Conservation (phyloP, 2,888 invertebrate genomes). For the Pristionchus exspectatus region DNA sequence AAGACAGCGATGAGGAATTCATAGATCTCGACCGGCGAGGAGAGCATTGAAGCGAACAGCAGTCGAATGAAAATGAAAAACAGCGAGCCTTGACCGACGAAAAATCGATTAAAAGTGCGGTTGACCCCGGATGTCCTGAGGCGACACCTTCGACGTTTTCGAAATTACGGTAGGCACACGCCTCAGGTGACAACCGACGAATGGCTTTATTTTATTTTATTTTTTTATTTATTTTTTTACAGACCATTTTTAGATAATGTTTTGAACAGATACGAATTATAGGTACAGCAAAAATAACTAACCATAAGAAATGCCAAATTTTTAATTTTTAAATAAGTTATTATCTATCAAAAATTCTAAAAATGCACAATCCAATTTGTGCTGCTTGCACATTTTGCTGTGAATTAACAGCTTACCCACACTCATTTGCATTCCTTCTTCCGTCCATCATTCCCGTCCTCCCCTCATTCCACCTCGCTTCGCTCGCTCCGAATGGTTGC, state of each 20-base stretch:
- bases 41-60: not conserved
- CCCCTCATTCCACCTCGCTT: not conserved
- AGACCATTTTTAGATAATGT: not conserved
- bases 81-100: not conserved
- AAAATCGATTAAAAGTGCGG: conserved; percentile 34
- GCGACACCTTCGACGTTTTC: not conserved
- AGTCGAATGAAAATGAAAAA: not conserved
- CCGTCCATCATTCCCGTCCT: not conserved
- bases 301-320: no score
- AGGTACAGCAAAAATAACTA: no score
- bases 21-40: not conserved
- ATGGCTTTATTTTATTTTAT: not conserved
- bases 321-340: no score
- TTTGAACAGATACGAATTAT: no score
- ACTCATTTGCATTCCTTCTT: not conserved
- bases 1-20: not conserved
- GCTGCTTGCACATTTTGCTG: no score
- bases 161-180: conserved; percentile 4
- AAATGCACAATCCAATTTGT: no score
- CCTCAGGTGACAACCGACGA: not conserved
- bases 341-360: no score
- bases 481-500: not conserved
- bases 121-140: not conserved
- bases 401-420: no score
- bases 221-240: not conserved